phyloP scores from a whole-genome alignment of 2,797 vertebrate species.

The Platyrinchus mystaceus region DNA sequence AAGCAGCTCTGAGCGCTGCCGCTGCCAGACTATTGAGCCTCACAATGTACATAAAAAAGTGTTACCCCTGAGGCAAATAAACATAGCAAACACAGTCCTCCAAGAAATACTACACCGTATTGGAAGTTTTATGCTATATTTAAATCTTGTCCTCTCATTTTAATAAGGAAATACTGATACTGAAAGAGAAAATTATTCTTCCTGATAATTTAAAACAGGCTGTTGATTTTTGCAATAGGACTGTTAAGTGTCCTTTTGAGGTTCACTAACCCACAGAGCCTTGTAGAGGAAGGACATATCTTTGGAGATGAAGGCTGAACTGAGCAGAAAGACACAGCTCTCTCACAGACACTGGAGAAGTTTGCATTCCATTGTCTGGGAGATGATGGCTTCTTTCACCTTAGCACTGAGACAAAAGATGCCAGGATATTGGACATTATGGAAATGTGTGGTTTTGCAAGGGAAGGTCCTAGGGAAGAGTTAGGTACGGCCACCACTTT shows the following conservation, averaged over 20 bases:
- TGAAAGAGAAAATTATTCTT: slow-evolving; percentile 26
- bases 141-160: slow-evolving; percentile 41
- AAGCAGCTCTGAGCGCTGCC: slow-evolving; percentile 49
- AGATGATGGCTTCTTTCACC: neutral
- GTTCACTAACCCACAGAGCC: neutral
- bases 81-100: slow-evolving; percentile 57
- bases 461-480: neutral
- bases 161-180: slow-evolving; percentile 39
- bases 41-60: slow-evolving; percentile 67
- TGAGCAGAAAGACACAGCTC: neutral
- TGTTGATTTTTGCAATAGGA: neutral
- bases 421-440: neutral
- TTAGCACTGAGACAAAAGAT: neutral
- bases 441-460: neutral
- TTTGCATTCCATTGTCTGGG: neutral
- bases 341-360: neutral
- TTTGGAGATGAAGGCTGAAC: neutral
- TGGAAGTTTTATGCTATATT: slow-evolving; percentile 53
- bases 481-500: neutral
- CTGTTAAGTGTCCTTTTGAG: neutral
- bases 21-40: slow-evolving; percentile 68
- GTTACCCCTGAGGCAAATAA: slow-evolving; percentile 67
- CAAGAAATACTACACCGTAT: slow-evolving; percentile 49
- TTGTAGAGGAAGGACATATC: neutral
- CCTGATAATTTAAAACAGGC: slow-evolving; percentile 24